Conservation (phyloP, 2,888 invertebrate species). For the Pseudococcus viburni region DNA sequence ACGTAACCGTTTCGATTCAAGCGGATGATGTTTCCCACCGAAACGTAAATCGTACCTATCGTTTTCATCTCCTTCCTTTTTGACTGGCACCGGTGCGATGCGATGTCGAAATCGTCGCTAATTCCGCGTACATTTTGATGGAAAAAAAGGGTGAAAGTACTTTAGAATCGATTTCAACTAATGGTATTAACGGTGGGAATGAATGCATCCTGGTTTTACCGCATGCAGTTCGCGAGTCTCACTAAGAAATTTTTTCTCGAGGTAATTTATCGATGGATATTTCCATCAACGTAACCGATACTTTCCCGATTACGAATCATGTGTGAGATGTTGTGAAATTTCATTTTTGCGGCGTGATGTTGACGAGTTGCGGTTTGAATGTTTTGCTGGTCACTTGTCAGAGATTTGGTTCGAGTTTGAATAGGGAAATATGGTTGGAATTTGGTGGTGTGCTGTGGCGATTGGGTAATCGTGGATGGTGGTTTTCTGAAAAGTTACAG, state of each 20-base stretch:
- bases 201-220: conserved; percentile 2
- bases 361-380: too few relatives aligned
- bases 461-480: too few relatives aligned
- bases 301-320: not conserved
- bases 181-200: conserved; percentile 31
- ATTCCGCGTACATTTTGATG: conserved; percentile 22
- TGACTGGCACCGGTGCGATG: not conserved
- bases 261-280: not conserved
- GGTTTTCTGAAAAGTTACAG: too few relatives aligned
- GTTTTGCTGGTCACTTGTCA: too few relatives aligned
- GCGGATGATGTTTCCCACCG: not conserved
- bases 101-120: not conserved
- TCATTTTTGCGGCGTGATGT: not conserved
- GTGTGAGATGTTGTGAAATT: not conserved
- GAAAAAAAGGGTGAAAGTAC: conserved; percentile 31
- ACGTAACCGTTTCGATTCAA: conserved; percentile 33
- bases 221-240: not conserved
- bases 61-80: not conserved
- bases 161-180: conserved; percentile 23
- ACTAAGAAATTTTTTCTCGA: not conserved
- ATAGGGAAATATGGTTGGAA: too few relatives aligned
- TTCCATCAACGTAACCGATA: not conserved
- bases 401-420: too few relatives aligned
- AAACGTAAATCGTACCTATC: not conserved
- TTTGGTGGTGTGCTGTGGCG: too few relatives aligned